A percentile compares a stretch with the other conserved stretches of the same genome.
These are phyloP conservation scores for Chloebia gouldiae DNA, from an alignment of 2,113 vertebrate species.

Conservation along the genomic window DNA sequence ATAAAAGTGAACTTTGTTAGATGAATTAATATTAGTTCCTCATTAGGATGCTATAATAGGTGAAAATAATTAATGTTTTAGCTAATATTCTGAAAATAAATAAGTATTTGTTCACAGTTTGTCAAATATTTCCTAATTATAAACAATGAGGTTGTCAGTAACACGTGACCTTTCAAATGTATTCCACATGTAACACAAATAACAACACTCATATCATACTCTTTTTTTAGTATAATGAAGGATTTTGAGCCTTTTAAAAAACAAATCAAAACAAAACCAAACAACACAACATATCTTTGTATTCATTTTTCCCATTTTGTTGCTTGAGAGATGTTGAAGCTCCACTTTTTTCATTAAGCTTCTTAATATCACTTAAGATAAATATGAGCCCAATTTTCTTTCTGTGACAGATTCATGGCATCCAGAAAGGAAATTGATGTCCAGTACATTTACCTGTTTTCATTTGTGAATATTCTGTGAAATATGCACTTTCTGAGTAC, in stretches of 20 bases:
- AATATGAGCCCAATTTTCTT: neutral
- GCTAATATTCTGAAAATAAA: slow-evolving; percentile 48
- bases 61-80: slow-evolving; percentile 65
- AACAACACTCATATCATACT: neutral
- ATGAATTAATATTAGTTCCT: slow-evolving; percentile 58
- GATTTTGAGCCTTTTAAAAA: neutral
- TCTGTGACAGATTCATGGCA: neutral
- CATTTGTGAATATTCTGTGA: neutral
- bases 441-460: neutral
- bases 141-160: slow-evolving; percentile 23
- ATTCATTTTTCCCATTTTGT: neutral
- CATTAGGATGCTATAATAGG: slow-evolving; percentile 46
- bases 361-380: neutral
- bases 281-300: neutral
- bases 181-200: neutral
- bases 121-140: slow-evolving; percentile 33
- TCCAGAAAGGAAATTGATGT: neutral
- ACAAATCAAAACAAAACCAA: neutral
- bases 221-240: neutral
- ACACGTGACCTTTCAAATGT: neutral
- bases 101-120: slow-evolving; percentile 29
- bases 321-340: neutral
- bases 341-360: neutral
- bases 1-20: slow-evolving; percentile 60
- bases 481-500: neutral